A percentile compares a stretch with the other conserved stretches of the same genome.
These are phyloP conservation scores for Pocillopora grandis DNA, from an alignment of 92 coral and sea anemone genomes.

Conservation along the genomic window DNA sequence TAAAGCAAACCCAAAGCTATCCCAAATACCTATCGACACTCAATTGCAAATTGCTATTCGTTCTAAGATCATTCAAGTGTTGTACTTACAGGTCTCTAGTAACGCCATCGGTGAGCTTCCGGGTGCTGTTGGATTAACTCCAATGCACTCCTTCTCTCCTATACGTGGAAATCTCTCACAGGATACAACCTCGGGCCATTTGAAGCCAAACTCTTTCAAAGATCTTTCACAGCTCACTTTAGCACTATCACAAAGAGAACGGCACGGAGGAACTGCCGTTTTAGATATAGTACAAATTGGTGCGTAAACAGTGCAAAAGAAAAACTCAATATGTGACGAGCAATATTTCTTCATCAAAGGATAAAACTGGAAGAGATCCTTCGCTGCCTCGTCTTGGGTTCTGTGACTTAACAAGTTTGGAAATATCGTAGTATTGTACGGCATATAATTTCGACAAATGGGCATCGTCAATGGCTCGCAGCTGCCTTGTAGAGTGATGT, in stretches of 20 bases:
- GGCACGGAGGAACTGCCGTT: conserved; percentile 82
- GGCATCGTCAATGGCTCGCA: conserved; percentile 53
- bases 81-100: too few relatives aligned
- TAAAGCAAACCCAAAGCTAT: too few relatives aligned
- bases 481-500: too few relatives aligned
- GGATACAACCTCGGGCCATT: conserved; percentile 20
- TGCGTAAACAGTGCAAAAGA: conserved; percentile 79
- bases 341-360: conserved; percentile 75
- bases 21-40: conserved; percentile 4
- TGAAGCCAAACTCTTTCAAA: conserved; percentile 66
- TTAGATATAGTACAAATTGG: conserved; percentile 72
- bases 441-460: conserved; percentile 57
- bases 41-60: conserved; percentile 19
- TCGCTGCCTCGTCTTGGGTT: background rate
- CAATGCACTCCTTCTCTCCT: too few relatives aligned
- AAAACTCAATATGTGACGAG: conserved; percentile 78
- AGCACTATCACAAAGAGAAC: conserved; percentile 75
- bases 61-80: background rate
- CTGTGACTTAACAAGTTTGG: background rate
- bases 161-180: too few relatives aligned
- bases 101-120: too few relatives aligned
- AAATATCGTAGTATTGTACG: conserved; percentile 76
- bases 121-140: too few relatives aligned
- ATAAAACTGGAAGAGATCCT: conserved; percentile 40
- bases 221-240: conserved; percentile 57